Evolutionary conservation across 2,797 vertebrate species (phyloP), one percentile per base, ranked within the genome.

Genomic region (Acanthis flammea): DNA sequence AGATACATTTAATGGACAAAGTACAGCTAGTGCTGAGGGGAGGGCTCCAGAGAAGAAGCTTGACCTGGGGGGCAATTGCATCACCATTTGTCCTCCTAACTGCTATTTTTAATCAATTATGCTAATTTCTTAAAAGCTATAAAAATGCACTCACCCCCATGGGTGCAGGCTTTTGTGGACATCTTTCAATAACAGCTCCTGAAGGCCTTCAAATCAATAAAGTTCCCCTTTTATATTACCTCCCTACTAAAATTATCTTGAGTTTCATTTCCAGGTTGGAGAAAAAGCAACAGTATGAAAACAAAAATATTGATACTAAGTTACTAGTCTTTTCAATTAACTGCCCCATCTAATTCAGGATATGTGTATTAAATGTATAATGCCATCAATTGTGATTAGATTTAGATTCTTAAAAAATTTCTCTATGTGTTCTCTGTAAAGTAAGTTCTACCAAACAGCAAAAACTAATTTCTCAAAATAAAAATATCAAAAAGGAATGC

Each of bases 1-100:
- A 54, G 41, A 25, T 7, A 15, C 27, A 37, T 77, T 54, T 77
- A 16, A 12, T 63, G 19, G 25, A 37, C 39, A 25, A 65, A 37
- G 12, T 25, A 10, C 12, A 63, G 6, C 27, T 6, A 19, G 10
- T 13, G 27, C 27, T 2, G 6, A 24, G 5, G 4, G 4, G 7
- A 35, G 8, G 2, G 0, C 7, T 77, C 10, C 27, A 77, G 27
- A 54, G 27, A 31, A 2, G 10, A 31, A 2, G 10, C 5, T 14
- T 77, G 8, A 35, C 8, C 6, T 53, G 7, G 3, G 3, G 19
- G 37, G 14, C 4, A 45, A 25, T 25, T 44, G 8, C 10, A 31
- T 63, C 19, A 24, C 4, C 12, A 35, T 5, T 30, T 53, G 16
- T 35, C 1, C 19, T 77, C 8, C n/a, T 44, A 35, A 25, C 4